These are phyloP conservation scores for Hesperia comma DNA, from an alignment of 2,888 invertebrate genomes.

Conservation along the genomic window DNA sequence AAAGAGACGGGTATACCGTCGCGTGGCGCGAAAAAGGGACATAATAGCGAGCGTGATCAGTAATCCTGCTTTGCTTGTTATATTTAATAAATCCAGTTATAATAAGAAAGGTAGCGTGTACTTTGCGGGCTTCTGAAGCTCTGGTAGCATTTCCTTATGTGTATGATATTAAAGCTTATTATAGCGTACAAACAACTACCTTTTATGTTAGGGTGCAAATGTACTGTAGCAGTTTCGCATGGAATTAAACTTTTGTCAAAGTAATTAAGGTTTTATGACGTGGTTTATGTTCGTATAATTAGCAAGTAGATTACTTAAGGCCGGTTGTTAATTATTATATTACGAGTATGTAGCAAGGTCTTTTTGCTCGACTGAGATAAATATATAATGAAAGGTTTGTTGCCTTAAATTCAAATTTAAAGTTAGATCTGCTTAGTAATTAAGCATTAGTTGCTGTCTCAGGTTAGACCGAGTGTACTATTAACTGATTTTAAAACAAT, in stretches of 20 bases:
- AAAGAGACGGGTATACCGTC: slow-evolving; percentile 48
- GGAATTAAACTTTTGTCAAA: slow-evolving; percentile 33
- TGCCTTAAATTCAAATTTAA: no score
- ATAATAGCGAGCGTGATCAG: slow-evolving; percentile 42
- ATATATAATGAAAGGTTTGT: neutral
- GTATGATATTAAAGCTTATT: slow-evolving; percentile 8
- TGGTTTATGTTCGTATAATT: slow-evolving; percentile 32
- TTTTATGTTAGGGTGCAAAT: slow-evolving; percentile 27
- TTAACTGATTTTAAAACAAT: no score
- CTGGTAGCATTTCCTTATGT: slow-evolving; percentile 1
- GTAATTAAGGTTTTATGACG: slow-evolving; percentile 33
- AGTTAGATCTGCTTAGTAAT: no score
- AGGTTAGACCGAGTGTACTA: no score
- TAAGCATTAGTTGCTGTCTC: no score
- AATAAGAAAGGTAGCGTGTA: slow-evolving; percentile 34
- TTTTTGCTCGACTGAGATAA: neutral
- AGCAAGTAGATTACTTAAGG: slow-evolving; percentile 27
- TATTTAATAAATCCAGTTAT: slow-evolving; percentile 42
- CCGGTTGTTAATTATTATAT: slow-evolving; percentile 21
- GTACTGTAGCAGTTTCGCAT: slow-evolving; percentile 19
- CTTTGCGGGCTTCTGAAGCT: slow-evolving; percentile 26
- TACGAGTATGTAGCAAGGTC: neutral
- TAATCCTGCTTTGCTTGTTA: slow-evolving; percentile 54
- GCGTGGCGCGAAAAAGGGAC: slow-evolving; percentile 64
- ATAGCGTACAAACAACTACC: slow-evolving; percentile 5